Evolutionary conservation across 2,113 vertebrate species (phyloP), one percentile per base, ranked within the genome.

Genomic region (Dicaeum eximium): DNA sequence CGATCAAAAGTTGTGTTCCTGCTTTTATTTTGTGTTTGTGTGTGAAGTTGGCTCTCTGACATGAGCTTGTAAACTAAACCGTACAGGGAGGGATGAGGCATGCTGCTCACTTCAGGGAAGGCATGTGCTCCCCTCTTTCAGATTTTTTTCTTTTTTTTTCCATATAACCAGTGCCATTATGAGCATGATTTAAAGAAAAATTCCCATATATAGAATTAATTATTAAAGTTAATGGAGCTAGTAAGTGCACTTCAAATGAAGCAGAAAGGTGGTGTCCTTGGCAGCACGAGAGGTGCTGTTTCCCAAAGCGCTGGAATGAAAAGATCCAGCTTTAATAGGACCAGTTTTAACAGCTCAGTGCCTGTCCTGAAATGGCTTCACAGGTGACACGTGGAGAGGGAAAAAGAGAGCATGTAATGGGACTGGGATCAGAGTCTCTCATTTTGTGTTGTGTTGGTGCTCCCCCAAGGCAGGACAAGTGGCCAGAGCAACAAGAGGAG

Each of bases 11-110:
- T 92, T 86, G 77, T 83, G 56, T 88, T 97, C 91, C 64, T 86
- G 35, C 77, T 90, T 95, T 92, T 91, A 44, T 93, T 88, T 96
- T 85, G 74, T 90, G 84, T 93, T 94, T 94, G 79, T 91, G 79
- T 93, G 86, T 77, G 78, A 92, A 91, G 79, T 30, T 12, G 10
- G 72, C 80, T 87, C 54, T 80, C 65, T 88, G 93, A 92, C 84
- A 69, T 58, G 72, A 90, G 72, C 45, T 62, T 61, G 54, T 88
- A 88, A 97, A 86, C 79, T 73, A 70, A 95, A 94, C 75, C 83
- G 57, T 83, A 47, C 2, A 27, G 21, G 30, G 20, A 30, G 87
- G 45, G 50, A 57, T 2, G 9, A 75, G 62, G 61, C 66, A 19
- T 85, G 86, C 72, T 93, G 74, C 75, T 80, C 58, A 51, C 66